phyloP scores from a whole-genome alignment of 2,797 vertebrate species.

The Distichodus sexfasciatus region DNA sequence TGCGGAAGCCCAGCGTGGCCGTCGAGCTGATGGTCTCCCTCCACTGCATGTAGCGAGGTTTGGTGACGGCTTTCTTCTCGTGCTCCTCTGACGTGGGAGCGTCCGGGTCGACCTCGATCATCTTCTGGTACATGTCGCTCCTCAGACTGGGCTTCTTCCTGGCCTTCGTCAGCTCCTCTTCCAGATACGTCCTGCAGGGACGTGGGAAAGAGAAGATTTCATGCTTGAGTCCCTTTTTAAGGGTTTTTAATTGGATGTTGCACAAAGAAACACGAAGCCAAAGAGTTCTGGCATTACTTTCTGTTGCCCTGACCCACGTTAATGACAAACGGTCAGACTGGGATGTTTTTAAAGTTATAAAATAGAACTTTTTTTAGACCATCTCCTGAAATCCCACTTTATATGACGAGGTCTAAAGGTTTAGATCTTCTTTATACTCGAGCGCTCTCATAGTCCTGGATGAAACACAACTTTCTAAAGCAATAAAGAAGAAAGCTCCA shows the following conservation, averaged over 20 bases:
- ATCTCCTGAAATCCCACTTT: background rate
- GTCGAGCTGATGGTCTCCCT: constrained; percentile 97
- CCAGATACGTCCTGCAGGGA: constrained; percentile 86
- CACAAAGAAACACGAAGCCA: too few species aligned
- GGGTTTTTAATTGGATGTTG: too few species aligned
- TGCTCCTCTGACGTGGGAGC: constrained; percentile 87
- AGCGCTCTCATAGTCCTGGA: background rate
- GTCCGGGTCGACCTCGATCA: constrained; percentile 89
- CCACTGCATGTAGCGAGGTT: constrained; percentile 99
- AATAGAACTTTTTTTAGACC: background rate
- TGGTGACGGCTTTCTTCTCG: constrained; percentile 84
- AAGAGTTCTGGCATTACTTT: too few species aligned
- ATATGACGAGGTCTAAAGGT: background rate
- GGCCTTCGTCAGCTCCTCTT: constrained; percentile 95
- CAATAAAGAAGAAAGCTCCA: background rate
- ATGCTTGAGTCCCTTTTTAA: too few species aligned
- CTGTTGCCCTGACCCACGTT: too few species aligned
- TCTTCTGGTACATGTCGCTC: constrained; percentile 98
- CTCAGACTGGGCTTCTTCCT: constrained; percentile 92
- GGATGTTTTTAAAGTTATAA: background rate
- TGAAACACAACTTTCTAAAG: background rate
- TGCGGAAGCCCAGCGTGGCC: constrained; percentile 91
- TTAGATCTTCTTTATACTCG: background rate
- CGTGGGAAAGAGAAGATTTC: background rate
- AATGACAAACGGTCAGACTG: background rate